These are phyloP conservation scores for Gallinago media DNA, from an alignment of 2,113 vertebrate species.

Conservation along the genomic window DNA sequence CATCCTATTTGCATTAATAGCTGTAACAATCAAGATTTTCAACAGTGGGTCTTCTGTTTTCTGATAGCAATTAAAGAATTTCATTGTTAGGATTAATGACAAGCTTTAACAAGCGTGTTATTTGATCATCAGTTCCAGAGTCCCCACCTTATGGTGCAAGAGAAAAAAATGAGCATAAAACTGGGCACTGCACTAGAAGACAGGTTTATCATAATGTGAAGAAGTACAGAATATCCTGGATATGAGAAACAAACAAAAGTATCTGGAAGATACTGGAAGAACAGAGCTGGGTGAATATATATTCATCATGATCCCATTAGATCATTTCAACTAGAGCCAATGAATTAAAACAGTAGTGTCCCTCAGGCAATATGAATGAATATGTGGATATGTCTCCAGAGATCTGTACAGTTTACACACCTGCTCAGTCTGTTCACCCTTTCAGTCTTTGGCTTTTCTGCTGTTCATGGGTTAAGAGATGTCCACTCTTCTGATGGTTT, in stretches of 20 bases:
- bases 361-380: accelerated
- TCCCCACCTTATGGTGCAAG: neutral
- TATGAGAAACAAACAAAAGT: neutral
- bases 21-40: neutral
- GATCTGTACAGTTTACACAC: neutral
- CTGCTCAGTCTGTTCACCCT: neutral
- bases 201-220: neutral
- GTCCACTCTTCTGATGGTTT: neutral
- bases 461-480: neutral
- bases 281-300: neutral
- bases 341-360: neutral
- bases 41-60: neutral
- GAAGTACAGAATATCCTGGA: neutral
- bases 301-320: neutral
- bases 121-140: neutral
- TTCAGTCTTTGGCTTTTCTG: neutral
- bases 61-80: neutral
- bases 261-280: neutral
- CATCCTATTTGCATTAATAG: neutral
- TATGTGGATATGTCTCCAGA: neutral
- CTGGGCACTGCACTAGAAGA: neutral
- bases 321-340: neutral
- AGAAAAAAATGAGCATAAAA: neutral
- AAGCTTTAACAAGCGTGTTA: neutral
- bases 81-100: neutral